phyloP scores from a whole-genome alignment of 2,113 vertebrate genomes.

The Menidia beryllina region DNA sequence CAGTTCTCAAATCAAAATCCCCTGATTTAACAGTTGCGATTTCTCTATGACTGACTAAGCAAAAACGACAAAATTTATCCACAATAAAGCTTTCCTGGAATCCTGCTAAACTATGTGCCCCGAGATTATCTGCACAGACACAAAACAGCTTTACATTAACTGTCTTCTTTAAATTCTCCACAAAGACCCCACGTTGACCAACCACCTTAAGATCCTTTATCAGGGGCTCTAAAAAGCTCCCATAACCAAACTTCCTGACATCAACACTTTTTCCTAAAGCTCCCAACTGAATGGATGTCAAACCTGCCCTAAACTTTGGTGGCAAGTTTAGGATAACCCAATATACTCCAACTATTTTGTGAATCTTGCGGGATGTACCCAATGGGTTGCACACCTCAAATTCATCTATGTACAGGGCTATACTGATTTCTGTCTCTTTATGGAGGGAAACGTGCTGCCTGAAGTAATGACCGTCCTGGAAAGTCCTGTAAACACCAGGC shows the following conservation, averaged over 20 bases:
- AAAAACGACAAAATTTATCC: constrained; percentile 33
- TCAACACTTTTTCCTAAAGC: constrained; percentile 28
- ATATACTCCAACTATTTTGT: too few relatives aligned
- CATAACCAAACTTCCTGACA: constrained; percentile 39
- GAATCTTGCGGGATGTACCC: too few relatives aligned
- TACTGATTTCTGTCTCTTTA: too few relatives aligned
- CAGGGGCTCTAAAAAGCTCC: constrained; percentile 34
- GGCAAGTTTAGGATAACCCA: too few relatives aligned
- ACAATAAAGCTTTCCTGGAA: constrained; percentile 29
- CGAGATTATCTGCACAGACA: neutral
- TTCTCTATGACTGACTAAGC: neutral
- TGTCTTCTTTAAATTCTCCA: neutral
- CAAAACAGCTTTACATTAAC: constrained; percentile 5
- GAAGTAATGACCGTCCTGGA: too few relatives aligned
- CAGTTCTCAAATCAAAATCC: constrained; percentile 13
- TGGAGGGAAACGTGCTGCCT: too few relatives aligned
- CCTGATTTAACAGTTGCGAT: constrained; percentile 1
- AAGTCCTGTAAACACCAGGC: too few relatives aligned
- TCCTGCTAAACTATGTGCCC: neutral
- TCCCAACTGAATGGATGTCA: too few relatives aligned
- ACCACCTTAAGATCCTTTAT: constrained; percentile 29
- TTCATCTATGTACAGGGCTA: too few relatives aligned
- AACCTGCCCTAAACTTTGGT: too few relatives aligned
- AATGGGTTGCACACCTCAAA: too few relatives aligned
- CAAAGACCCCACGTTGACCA: constrained; percentile 22